Base-by-base conservation (phyloP, 2,113 vertebrate genomes). In the Leucopsar rothschildi region DNA sequence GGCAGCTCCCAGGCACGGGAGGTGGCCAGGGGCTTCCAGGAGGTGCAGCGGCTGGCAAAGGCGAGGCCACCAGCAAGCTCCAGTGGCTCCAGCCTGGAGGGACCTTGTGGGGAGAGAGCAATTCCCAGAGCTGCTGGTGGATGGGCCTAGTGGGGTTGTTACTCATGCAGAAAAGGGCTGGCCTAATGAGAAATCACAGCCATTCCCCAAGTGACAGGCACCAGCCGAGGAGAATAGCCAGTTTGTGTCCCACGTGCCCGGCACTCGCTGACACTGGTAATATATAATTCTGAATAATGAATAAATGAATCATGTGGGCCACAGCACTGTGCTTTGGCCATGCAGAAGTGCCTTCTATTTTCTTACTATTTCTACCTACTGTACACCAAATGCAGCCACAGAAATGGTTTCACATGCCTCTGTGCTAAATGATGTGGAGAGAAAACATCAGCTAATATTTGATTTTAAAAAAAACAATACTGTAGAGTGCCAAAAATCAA, bases 321-420 rank as follows among this genome's bases (percentile, higher is more conserved):
- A 4, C 3, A 8, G 15, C 33, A n/a, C 33, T 45, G 49, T 0
- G 0, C 45, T 53, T 8, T 21, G 39, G 22, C 57, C 19, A 22
- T 1, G 3, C 14, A 35, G 12, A 78, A 57, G 6, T 23, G 28
- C 18, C 31, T 57, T 42, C 52, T 33, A 57, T 93, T 82, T 95
- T 70, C 55, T 70, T 77, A 49, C 2, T 4, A 16, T 77, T 84
- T 77, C 50, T 79, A 45, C 9, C 27, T 19, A 18, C 33, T 56
- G 6, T 45, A 77, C 23, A 63, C 27, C 39, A 84, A 91, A 80
- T 45, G 25, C 23, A 63, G 25, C 35, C 60, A 49, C 13, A 66
- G 11, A 84, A 91, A 82, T 33, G 4, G 21, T 45, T 68, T 86
- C 14, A 5, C n/a, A 22, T 50, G 39, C 8, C 39, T 76, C 8